Evolutionary conservation across 2,888 invertebrate genomes (phyloP).

Genomic region (Fissipunctia ypsillon): DNA sequence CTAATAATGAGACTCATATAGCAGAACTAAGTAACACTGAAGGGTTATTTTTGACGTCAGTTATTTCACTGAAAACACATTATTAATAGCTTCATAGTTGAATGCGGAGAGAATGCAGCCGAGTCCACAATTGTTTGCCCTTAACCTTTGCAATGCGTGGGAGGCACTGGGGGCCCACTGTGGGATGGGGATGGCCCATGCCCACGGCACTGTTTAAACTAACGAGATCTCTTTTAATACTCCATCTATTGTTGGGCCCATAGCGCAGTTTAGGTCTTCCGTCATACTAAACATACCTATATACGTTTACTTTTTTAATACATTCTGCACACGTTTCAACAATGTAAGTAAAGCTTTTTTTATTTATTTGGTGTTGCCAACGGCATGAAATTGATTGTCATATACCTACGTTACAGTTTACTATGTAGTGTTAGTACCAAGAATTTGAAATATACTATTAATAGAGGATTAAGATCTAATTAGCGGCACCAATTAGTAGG

Average conservation of each 20-base stretch:
- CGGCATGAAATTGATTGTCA: constrained; percentile 10
- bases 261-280: constrained; percentile 71
- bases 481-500: constrained; percentile 45
- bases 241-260: constrained; percentile 78
- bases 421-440: constrained; percentile 5
- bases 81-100: constrained; percentile 69
- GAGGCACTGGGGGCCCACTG: constrained; percentile 58
- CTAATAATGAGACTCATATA: constrained; percentile 39
- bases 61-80: constrained; percentile 63
- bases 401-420: constrained; percentile 3
- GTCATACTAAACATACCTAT: constrained; percentile 52
- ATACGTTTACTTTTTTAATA: constrained; percentile 32
- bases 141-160: constrained; percentile 82
- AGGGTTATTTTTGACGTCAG: constrained; percentile 52
- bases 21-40: constrained; percentile 37
- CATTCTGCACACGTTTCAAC: constrained; percentile 35
- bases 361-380: constrained; percentile 27
- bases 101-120: constrained; percentile 70
- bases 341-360: constrained; percentile 26
- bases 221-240: constrained; percentile 84
- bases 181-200: constrained; percentile 60
- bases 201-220: constrained; percentile 78
- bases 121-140: constrained; percentile 76
- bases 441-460: constrained; percentile 34
- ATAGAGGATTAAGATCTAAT: constrained; percentile 33